A percentile compares a stretch with the other conserved stretches of the same genome.
Evolutionary conservation across 2,113 vertebrate species (phyloP).

Genomic region (Cyprinodon variegatus): DNA sequence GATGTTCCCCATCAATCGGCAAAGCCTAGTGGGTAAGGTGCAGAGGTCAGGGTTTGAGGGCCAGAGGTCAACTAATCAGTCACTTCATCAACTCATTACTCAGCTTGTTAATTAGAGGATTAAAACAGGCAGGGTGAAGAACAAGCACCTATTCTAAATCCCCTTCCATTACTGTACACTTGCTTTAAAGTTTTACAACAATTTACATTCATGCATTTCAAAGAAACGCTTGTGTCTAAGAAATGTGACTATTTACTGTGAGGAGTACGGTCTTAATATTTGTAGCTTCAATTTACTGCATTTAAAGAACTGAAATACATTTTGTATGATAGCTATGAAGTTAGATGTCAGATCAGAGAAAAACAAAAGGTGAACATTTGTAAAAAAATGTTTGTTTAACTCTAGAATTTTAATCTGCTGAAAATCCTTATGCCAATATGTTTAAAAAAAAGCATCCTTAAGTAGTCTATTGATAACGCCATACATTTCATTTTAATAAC

Average conservation of each 20-base stretch:
- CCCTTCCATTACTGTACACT: neutral
- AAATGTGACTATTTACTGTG: neutral
- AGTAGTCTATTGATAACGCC: neutral
- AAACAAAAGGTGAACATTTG: constrained; percentile 1
- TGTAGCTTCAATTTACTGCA: neutral
- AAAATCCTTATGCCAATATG: neutral
- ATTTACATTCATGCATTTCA: neutral
- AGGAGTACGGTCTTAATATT: neutral
- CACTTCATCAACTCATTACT: constrained; percentile 79
- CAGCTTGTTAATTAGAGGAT: constrained; percentile 77
- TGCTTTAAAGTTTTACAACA: constrained; percentile 10
- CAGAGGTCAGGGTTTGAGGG: constrained; percentile 68
- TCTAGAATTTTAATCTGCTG: neutral
- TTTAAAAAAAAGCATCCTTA: neutral
- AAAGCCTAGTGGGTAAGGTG: constrained; percentile 51
- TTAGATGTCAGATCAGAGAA: constrained; percentile 14
- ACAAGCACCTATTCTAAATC: constrained; percentile 28
- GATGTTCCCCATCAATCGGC: constrained; percentile 74
- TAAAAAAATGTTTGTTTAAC: neutral
- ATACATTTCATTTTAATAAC: too few relatives aligned
- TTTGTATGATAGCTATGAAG: neutral
- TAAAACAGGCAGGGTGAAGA: constrained; percentile 63
- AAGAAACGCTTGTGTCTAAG: neutral
- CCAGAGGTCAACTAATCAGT: constrained; percentile 71
- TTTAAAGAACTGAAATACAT: constrained; percentile 19